Base-by-base conservation (phyloP, 2,797 vertebrate species). In the Austrolebias charrua region DNA sequence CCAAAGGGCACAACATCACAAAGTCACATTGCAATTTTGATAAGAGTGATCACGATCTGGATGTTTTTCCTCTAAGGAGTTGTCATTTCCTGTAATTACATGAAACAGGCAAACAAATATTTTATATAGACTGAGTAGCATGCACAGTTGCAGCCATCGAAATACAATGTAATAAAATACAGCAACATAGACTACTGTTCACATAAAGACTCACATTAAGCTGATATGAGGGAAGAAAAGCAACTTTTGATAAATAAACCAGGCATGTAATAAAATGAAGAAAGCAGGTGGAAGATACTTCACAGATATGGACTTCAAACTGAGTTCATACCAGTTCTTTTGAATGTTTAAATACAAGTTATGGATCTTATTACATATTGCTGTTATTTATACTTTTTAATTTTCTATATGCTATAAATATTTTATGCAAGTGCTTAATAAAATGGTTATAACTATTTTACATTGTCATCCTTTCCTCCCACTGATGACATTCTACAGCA, bases 61-160 rank as follows among this genome's bases (percentile, higher is more conserved):
- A 44, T 55, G 4, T 40, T 28, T n/a, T 59, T 71, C 58, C 20
- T 54, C 46, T 45, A 43, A 19, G 47, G 48, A 16, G 43, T 33
- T 70, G 56, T 63, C 51, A 46, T 40, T 57, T 59, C 45, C 49
- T 64, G 49, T 53, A 44, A 66, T 42, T 45, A 19, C 46, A 40
- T 71, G 43, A 62, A 64, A 61, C 20, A 24, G 38, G 45, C 48
- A 71, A 76, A 69, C 63, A 63, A 60, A 70, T 70, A 65, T 55
- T 83, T 57, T 68, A 44, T 29, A 45, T 42, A 69, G 40, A 10
- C 31, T 53, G 35, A 43, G 65, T 33, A 24, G 20, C 35, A 60
- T 5, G 28, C 45, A 40, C 19, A 60, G 24, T 28, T 42, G 31
- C 28, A 48, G 44, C 35, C 66, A 52, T 55, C 44, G 46, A 54